Percentiles rank a stretch among this genome's conserved stretches.
These are phyloP conservation scores for Drosophila auraria DNA, from an alignment of 1,140 invertebrate species.

Conservation along the genomic window DNA sequence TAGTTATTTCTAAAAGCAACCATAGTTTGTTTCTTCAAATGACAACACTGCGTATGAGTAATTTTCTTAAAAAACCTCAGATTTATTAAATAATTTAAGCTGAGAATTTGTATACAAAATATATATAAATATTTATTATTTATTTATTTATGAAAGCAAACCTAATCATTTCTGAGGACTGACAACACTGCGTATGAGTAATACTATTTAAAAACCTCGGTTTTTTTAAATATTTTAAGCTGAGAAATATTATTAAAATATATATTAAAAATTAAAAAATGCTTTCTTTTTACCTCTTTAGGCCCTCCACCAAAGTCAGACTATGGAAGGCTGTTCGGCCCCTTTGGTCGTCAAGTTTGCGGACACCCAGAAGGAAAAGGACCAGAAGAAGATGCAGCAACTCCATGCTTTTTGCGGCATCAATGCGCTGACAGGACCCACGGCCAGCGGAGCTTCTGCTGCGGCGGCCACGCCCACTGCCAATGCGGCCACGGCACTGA, in stretches of 20 bases:
- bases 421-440: constrained; percentile 82
- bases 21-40: too few relatives aligned
- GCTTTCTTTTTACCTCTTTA: constrained; percentile 54
- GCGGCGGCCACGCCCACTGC: constrained; percentile 62
- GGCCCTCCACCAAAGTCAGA: constrained; percentile 98
- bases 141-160: too few relatives aligned
- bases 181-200: constrained; percentile 19
- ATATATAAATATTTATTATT: background rate
- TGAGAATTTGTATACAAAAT: background rate
- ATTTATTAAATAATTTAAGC: too few relatives aligned
- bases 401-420: constrained; percentile 93
- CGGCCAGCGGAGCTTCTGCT: constrained; percentile 62
- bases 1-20: background rate
- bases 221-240: background rate
- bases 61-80: background rate
- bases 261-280: background rate
- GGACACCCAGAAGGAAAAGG: constrained; percentile 99
- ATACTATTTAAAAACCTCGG: background rate
- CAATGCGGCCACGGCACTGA: constrained; percentile 65
- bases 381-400: constrained; percentile 97
- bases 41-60: background rate
- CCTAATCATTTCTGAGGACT: too few relatives aligned
- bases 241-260: background rate
- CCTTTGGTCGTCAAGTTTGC: constrained; percentile 99
- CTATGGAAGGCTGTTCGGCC: constrained; percentile 99